Evolutionary conservation across 2,113 vertebrate species (phyloP).

Genomic region (Rhynchomys soricoides): DNA sequence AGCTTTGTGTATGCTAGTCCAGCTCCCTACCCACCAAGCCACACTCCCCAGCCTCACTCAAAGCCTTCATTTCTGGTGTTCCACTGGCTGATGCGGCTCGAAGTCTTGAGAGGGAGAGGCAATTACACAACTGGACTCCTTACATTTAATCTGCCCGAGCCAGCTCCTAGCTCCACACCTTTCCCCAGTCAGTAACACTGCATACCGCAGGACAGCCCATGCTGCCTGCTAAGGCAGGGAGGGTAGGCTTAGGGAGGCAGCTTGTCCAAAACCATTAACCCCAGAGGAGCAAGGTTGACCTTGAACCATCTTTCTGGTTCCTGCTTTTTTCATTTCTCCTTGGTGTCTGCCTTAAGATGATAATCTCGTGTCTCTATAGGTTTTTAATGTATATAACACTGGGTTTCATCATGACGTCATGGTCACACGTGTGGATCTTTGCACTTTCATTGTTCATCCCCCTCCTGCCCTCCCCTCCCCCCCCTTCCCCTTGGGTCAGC

Average conservation of each 20-base stretch:
- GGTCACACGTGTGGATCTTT: background rate
- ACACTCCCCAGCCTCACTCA: background rate
- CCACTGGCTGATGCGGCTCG: background rate
- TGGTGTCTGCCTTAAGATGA: background rate
- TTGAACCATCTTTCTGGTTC: background rate
- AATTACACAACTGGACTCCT: no score
- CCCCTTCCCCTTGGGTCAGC: background rate
- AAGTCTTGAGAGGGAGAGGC: background rate
- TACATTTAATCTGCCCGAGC: no score
- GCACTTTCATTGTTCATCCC: background rate
- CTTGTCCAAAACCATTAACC: background rate
- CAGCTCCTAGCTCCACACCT: accelerated
- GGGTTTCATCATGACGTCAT: background rate
- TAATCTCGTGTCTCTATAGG: background rate
- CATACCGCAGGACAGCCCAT: background rate
- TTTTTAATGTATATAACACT: background rate
- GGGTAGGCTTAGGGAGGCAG: background rate
- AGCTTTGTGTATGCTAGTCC: background rate
- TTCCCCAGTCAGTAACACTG: background rate
- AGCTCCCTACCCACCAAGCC: background rate
- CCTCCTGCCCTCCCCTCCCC: accelerated
- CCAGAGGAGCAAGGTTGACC: background rate
- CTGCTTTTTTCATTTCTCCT: background rate
- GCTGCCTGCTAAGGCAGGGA: accelerated
- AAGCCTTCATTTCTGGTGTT: background rate